Percentiles rank a stretch among this genome's conserved stretches.
Conservation (phyloP, 1,140 invertebrate species). For the Atta colombica region DNA sequence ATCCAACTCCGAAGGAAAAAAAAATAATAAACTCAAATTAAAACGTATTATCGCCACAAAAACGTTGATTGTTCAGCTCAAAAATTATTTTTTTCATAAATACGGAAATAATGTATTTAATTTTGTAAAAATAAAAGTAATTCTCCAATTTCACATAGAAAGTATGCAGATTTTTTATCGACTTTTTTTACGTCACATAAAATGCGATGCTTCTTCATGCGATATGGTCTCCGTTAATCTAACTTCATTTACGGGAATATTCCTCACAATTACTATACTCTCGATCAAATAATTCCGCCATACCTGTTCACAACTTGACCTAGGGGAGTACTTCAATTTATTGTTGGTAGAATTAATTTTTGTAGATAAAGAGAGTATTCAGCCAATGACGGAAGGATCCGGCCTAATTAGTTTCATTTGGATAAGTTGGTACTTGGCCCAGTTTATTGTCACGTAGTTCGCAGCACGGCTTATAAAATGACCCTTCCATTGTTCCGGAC, state of each 20-base stretch:
- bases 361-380: conserved; percentile 57
- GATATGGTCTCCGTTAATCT: neutral
- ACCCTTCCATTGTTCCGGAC: conserved; percentile 9
- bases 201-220: neutral
- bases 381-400: conserved; percentile 19
- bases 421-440: conserved; percentile 77
- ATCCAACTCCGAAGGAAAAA: neutral
- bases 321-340: conserved; percentile 10
- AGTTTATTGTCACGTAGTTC: conserved; percentile 58
- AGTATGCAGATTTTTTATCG: neutral
- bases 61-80: neutral
- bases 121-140: neutral
- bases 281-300: neutral
- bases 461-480: conserved; percentile 30
- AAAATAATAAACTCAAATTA: neutral
- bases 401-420: conserved; percentile 78
- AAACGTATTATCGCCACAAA: neutral
- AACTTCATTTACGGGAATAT: conserved; percentile 22
- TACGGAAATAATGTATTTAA: no score
- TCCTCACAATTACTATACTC: neutral
- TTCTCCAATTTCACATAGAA: neutral
- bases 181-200: neutral
- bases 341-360: conserved; percentile 8
- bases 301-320: neutral
- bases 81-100: neutral